phyloP scores from a whole-genome alignment of 2,888 invertebrate species.

The Sabatieria punctata region DNA sequence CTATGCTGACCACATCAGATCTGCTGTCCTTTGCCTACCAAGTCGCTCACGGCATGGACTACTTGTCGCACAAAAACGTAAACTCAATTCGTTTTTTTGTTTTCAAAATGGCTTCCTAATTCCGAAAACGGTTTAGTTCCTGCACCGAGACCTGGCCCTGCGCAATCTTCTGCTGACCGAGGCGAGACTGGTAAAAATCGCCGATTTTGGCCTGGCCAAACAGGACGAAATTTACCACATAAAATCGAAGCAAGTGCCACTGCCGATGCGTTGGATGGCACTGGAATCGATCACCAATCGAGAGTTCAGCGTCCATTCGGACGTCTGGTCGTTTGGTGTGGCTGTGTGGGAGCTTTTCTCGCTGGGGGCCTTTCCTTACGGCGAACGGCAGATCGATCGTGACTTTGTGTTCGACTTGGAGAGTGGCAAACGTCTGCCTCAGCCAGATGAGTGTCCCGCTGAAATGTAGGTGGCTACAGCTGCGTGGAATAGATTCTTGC shows the following conservation, averaged over 20 bases:
- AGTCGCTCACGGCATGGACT: slow-evolving; percentile 7
- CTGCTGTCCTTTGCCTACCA: slow-evolving; percentile 3
- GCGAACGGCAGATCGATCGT: slow-evolving; percentile 52
- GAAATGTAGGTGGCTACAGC: slow-evolving; percentile 52
- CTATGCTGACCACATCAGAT: slow-evolving; percentile 5
- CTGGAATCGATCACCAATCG: slow-evolving; percentile 8
- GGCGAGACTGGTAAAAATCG: slow-evolving; percentile 84
- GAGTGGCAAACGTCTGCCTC: slow-evolving; percentile 82
- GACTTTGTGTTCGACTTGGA: slow-evolving; percentile 71
- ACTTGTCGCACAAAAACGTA: slow-evolving; percentile 5
- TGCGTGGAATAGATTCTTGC: background rate
- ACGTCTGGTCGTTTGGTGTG: no score
- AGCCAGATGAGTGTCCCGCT: slow-evolving; percentile 72
- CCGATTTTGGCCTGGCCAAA: slow-evolving; percentile 86
- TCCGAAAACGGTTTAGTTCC: slow-evolving; percentile 47
- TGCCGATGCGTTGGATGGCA: slow-evolving; percentile 11
- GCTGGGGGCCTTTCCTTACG: slow-evolving; percentile 80
- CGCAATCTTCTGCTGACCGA: slow-evolving; percentile 84
- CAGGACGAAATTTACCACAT: slow-evolving; percentile 44
- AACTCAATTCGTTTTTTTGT: background rate
- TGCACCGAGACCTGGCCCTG: slow-evolving; percentile 85
- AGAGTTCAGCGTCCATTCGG: no score
- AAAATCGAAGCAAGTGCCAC: slow-evolving; percentile 4
- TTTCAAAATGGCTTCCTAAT: background rate
- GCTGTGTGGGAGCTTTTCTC: slow-evolving; percentile 90